Percentiles rank a stretch among this genome's conserved stretches.
Conservation (phyloP, 2,888 invertebrate genomes). For the Doris montereyensis region DNA sequence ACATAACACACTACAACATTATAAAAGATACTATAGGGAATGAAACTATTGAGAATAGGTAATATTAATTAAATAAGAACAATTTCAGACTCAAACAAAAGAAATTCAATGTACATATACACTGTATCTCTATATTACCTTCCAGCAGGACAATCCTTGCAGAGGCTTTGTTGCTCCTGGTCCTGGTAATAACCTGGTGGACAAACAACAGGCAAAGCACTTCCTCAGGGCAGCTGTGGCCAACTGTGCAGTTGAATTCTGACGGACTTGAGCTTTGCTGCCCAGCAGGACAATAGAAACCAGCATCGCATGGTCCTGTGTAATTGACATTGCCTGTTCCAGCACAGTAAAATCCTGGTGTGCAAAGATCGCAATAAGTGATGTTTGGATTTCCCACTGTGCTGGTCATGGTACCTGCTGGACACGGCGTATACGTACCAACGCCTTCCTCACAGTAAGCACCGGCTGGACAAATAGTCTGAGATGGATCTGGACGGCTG, state of each 20-base stretch:
- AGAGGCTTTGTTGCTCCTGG: constrained; percentile 55
- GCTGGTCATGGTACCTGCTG: constrained; percentile 65
- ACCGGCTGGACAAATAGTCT: constrained; percentile 55
- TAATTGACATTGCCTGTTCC: constrained; percentile 57
- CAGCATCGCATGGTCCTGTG: constrained; percentile 64
- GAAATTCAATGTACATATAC: too few species aligned
- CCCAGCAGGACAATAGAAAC: constrained; percentile 90
- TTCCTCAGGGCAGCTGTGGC: constrained; percentile 67
- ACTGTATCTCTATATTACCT: too few species aligned
- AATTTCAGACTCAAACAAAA: too few species aligned
- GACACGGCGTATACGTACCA: constrained; percentile 62
- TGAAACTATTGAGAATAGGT: too few species aligned
- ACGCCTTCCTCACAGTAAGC: constrained; percentile 64
- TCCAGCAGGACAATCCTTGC: constrained; percentile 66
- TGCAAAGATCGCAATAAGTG: constrained; percentile 62
- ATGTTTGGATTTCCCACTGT: constrained; percentile 58
- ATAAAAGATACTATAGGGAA: too few species aligned
- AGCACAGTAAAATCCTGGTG: constrained; percentile 67
- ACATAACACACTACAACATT: too few species aligned
- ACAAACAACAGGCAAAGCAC: constrained; percentile 61
- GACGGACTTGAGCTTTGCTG: constrained; percentile 82
- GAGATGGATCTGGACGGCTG: constrained; percentile 57
- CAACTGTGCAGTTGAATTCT: constrained; percentile 65
- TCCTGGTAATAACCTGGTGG: constrained; percentile 66
- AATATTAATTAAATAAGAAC: too few species aligned